phyloP scores from a whole-genome alignment of 2,888 invertebrate species.

The Oxycera nigricornis region DNA sequence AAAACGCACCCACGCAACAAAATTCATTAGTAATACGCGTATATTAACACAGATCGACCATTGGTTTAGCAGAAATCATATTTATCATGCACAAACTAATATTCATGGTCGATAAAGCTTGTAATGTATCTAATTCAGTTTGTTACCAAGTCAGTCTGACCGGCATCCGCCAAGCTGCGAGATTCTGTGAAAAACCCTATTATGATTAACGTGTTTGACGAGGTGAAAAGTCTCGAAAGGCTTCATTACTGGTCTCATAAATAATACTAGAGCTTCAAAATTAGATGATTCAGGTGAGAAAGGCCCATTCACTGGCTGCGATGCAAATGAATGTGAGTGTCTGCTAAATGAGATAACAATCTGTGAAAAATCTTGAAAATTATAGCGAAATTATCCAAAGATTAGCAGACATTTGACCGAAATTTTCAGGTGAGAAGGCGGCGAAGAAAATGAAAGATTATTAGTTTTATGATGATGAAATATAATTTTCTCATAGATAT shows the following conservation, averaged over 20 bases:
- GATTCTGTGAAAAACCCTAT: conserved; percentile 28
- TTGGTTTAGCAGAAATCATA: too few species aligned
- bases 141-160: too few species aligned
- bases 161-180: not conserved
- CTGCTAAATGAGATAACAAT: conserved; percentile 36
- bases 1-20: too few species aligned
- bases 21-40: too few species aligned
- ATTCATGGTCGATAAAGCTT: conserved; percentile 35
- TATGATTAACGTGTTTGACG: not conserved
- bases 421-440: not conserved
- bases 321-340: not conserved
- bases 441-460: not conserved
- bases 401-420: not conserved
- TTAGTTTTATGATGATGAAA: not conserved
- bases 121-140: conserved; percentile 8
- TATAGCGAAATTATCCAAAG: conserved; percentile 24
- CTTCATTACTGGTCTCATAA: conserved; percentile 2
- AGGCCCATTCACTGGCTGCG: not conserved
- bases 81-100: conserved; percentile 12
- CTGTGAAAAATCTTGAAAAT: conserved; percentile 32
- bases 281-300: not conserved
- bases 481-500: too few species aligned
- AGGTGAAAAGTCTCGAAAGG: not conserved
- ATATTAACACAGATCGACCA: too few species aligned
- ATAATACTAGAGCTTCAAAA: conserved; percentile 6